Conservation (phyloP, 92 coral and sea anemone species). For the Desmophyllum pertusum region DNA sequence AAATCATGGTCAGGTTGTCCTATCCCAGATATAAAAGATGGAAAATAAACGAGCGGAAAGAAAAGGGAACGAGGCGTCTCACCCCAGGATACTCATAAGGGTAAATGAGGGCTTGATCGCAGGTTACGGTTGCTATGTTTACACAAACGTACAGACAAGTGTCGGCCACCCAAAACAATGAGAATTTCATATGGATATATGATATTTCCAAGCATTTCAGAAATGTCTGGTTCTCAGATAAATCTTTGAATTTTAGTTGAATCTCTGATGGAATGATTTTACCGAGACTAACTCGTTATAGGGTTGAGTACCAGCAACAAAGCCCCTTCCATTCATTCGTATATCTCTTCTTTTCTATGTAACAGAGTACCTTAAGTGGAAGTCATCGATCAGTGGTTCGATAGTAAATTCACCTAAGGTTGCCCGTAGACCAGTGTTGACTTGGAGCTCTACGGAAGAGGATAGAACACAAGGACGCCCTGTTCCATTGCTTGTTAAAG, state of each 20-base stretch:
- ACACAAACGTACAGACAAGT: background rate
- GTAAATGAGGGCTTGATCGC: background rate
- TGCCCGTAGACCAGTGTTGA: constrained; percentile 48
- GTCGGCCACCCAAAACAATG: background rate
- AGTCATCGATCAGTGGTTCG: constrained; percentile 61
- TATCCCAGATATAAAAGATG: too few relatives aligned
- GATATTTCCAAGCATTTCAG: too few relatives aligned
- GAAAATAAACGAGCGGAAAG: too few relatives aligned
- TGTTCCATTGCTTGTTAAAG: constrained; percentile 31
- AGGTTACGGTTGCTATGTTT: background rate
- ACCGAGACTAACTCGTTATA: background rate
- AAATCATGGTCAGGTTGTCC: too few relatives aligned
- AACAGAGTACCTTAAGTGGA: constrained; percentile 77
- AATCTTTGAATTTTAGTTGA: too few relatives aligned
- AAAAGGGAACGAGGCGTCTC: too few relatives aligned
- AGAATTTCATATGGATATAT: too few relatives aligned
- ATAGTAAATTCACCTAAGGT: constrained; percentile 56
- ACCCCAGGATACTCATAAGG: too few relatives aligned
- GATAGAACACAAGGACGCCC: constrained; percentile 27
- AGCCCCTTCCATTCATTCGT: background rate
- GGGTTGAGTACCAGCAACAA: background rate
- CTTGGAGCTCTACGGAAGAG: constrained; percentile 47
- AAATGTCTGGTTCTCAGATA: too few relatives aligned
- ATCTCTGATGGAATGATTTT: too few relatives aligned
- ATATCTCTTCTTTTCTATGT: background rate